Conservation (phyloP, 2,113 vertebrate species). For the Dendrocopos noguchii region DNA sequence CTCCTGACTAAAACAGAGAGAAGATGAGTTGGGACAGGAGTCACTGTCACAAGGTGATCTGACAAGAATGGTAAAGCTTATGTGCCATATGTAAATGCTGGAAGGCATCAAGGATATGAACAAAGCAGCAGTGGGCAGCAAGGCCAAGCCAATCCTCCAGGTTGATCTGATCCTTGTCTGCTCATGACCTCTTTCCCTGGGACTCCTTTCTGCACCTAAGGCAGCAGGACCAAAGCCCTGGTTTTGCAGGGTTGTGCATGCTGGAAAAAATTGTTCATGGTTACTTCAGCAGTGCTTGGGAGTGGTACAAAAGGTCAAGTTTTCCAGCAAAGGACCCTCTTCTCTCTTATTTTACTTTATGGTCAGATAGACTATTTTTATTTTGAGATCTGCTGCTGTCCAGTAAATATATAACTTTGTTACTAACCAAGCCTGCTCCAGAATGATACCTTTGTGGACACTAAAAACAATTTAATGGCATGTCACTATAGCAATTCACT, state of each 20-base stretch:
- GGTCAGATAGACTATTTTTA: constrained; percentile 70
- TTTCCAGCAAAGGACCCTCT: neutral
- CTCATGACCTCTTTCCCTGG: neutral
- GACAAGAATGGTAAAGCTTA: neutral
- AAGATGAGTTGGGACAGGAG: neutral
- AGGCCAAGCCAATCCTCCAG: neutral
- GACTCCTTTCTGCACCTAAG: neutral
- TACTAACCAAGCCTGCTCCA: constrained; percentile 79
- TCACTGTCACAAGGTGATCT: neutral
- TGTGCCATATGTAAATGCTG: neutral
- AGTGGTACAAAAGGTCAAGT: neutral
- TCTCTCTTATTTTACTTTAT: constrained; percentile 61
- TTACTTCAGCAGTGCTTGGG: neutral
- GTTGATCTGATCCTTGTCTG: neutral
- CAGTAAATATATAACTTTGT: constrained; percentile 85
- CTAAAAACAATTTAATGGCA: constrained; percentile 87
- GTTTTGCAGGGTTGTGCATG: fast-evolving
- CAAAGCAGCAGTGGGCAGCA: neutral
- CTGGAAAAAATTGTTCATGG: neutral
- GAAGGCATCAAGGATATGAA: neutral
- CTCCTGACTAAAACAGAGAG: neutral
- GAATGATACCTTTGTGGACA: constrained; percentile 86
- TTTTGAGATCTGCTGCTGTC: constrained; percentile 79
- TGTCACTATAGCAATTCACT: constrained; percentile 87
- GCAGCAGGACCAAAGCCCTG: neutral